Percentiles rank a stretch among this genome's conserved stretches.
Conservation (phyloP, 2,797 vertebrate species). For the Thunnus albacares region DNA sequence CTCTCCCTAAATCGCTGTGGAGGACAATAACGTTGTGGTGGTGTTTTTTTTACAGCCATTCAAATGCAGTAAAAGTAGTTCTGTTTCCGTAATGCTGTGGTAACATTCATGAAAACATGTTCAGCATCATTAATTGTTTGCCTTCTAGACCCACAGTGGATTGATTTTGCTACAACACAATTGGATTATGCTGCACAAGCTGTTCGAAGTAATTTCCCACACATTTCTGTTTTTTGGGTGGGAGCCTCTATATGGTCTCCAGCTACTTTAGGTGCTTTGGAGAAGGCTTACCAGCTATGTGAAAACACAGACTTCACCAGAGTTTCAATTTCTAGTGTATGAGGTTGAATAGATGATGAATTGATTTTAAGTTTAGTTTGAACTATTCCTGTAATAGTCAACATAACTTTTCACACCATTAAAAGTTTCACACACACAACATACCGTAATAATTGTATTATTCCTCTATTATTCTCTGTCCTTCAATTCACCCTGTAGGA, state of each 20-base stretch:
- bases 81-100: conserved; percentile 20
- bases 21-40: conserved; percentile 37
- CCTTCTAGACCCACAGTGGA: conserved; percentile 40
- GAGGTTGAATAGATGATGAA: neutral
- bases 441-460: neutral
- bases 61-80: conserved; percentile 22
- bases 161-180: conserved; percentile 50
- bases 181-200: conserved; percentile 41
- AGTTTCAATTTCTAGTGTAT: neutral
- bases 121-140: conserved; percentile 53
- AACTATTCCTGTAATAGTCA: neutral
- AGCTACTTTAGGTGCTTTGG: conserved; percentile 14
- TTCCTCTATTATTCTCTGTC: conserved; percentile 4
- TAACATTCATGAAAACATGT: conserved; percentile 47
- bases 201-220: conserved; percentile 30
- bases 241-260: conserved; percentile 9
- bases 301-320: neutral
- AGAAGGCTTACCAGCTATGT: neutral
- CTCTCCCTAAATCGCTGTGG: neutral
- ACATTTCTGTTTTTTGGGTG: neutral
- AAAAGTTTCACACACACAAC: too few relatives aligned
- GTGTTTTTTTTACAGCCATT: conserved; percentile 27
- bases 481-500: conserved; percentile 28
- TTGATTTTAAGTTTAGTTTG: neutral
- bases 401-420: too few relatives aligned